These are phyloP conservation scores for Zaprionus tsacasi DNA, from an alignment of 1,140 invertebrate species.

Conservation along the genomic window DNA sequence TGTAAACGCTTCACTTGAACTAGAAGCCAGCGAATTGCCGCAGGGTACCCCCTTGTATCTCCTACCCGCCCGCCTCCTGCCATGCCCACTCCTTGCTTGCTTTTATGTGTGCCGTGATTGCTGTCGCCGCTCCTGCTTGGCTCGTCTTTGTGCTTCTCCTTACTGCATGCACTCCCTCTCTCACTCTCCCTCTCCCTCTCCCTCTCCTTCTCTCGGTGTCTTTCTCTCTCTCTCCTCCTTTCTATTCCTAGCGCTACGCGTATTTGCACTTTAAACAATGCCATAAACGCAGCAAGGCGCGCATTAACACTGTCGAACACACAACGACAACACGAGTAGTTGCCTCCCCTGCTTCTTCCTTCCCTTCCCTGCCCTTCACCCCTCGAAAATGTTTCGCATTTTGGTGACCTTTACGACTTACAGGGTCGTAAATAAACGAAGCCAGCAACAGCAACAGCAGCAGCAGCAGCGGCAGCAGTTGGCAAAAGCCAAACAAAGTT, in stretches of 20 bases:
- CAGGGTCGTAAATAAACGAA: slow-evolving; percentile 29
- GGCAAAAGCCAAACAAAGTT: slow-evolving; percentile 21
- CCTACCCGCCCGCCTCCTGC: neutral
- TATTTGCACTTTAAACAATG: slow-evolving; percentile 65
- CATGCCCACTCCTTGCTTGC: neutral
- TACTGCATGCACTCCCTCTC: slow-evolving; percentile 26
- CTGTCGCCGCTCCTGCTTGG: neutral
- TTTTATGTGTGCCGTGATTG: slow-evolving; percentile 36
- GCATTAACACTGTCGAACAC: slow-evolving; percentile 64
- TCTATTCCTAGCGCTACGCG: slow-evolving; percentile 26
- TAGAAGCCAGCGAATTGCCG: slow-evolving; percentile 40
- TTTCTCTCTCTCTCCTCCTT: neutral
- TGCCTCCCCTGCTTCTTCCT: neutral
- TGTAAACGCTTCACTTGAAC: slow-evolving; percentile 72
- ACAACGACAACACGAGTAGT: slow-evolving; percentile 8
- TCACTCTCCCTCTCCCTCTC: too few relatives aligned
- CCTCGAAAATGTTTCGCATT: slow-evolving; percentile 23
- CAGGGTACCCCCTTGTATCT: neutral
- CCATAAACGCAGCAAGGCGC: slow-evolving; percentile 75
- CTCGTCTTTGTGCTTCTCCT: neutral
- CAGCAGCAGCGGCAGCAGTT: slow-evolving; percentile 16
- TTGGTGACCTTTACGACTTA: slow-evolving; percentile 42
- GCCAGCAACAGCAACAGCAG: slow-evolving; percentile 22
- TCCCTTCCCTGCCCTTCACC: too few relatives aligned
- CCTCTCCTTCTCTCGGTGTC: neutral